Percentiles rank a stretch among this genome's conserved stretches.
phyloP scores from a whole-genome alignment of 30 jellyfish, hydroid and myxozoan species.

The Cassiopea xamachana region DNA sequence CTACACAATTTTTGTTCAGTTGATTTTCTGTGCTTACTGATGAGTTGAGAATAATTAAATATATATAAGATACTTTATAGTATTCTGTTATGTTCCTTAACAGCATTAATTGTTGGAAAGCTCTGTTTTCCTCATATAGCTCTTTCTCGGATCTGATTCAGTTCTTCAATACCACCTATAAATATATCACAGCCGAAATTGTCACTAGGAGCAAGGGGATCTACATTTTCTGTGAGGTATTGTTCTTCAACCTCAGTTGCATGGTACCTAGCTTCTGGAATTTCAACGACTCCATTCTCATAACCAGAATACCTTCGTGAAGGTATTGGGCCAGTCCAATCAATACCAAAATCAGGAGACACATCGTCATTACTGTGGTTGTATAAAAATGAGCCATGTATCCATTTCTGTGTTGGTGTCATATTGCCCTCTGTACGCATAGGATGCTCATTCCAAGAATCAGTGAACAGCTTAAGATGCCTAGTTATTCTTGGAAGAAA shows the following conservation, averaged over 20 bases:
- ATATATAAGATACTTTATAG: background rate
- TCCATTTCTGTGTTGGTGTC: conserved; percentile 47
- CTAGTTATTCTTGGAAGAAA: conserved; percentile 33
- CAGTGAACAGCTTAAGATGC: conserved; percentile 29
- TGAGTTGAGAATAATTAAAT: background rate
- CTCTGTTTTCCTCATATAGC: background rate
- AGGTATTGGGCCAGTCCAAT: conserved; percentile 44
- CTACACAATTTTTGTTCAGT: too few relatives aligned
- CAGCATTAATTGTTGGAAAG: background rate
- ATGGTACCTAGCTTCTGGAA: background rate
- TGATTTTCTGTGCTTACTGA: background rate
- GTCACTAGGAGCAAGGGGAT: background rate
- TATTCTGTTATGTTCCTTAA: background rate
- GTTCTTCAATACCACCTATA: background rate
- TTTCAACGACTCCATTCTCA: conserved; percentile 12
- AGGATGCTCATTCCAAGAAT: conserved; percentile 47
- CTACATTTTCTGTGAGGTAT: background rate
- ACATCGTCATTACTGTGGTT: conserved; percentile 10
- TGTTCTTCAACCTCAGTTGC: background rate
- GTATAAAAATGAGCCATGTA: conserved; percentile 24
- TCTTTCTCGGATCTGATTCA: background rate
- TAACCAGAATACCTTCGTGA: conserved; percentile 45
- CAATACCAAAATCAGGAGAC: conserved; percentile 37
- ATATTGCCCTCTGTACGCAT: conserved; percentile 44
- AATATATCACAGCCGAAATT: background rate